These are phyloP conservation scores for Coracopsis vasa DNA, from an alignment of 2,113 vertebrate genomes.

Conservation along the genomic window DNA sequence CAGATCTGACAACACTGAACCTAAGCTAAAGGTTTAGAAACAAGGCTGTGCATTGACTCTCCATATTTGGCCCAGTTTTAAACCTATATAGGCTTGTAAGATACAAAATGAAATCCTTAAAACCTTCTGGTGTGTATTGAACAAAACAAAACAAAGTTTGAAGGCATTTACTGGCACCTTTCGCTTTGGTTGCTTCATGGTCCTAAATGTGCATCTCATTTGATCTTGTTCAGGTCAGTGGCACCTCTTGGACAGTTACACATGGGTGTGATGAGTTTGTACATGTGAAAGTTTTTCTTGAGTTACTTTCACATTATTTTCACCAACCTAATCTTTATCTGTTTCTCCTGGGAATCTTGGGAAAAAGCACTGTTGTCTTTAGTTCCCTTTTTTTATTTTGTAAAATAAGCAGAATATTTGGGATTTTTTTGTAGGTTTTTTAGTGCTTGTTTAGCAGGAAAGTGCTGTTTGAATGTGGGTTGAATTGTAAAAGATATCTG, in stretches of 20 bases:
- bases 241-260: background rate
- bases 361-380: background rate
- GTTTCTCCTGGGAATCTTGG: background rate
- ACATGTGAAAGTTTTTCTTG: background rate
- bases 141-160: background rate
- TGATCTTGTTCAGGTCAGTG: background rate
- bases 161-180: background rate
- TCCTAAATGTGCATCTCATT: background rate
- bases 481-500: background rate
- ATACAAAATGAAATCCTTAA: background rate
- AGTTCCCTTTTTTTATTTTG: background rate
- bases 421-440: background rate
- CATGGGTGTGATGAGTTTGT: background rate
- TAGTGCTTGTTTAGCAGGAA: background rate
- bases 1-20: background rate
- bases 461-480: background rate
- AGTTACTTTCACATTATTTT: background rate
- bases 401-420: background rate
- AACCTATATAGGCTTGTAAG: background rate
- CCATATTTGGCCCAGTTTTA: background rate
- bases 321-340: rapidly evolving
- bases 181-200: background rate
- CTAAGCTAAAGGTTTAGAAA: background rate
- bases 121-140: background rate
- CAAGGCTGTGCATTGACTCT: background rate